Conservation (phyloP, 1,140 invertebrate species). For the Ceratoteleas bidentatus region DNA sequence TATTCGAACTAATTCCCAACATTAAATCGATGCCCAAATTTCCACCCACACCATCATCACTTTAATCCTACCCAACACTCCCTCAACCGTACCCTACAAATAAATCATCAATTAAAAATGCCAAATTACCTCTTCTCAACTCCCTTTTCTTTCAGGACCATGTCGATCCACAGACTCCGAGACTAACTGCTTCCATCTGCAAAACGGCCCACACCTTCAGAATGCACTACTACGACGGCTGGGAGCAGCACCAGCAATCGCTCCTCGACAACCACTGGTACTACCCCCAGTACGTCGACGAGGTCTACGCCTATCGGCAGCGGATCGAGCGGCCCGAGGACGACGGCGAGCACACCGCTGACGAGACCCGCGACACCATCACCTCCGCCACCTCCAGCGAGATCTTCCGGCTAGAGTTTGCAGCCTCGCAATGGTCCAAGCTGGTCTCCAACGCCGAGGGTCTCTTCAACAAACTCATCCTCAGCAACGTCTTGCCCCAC, state of each 20-base stretch:
- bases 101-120: no score
- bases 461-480: slow-evolving; percentile 87
- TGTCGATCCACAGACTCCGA: neutral
- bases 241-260: slow-evolving; percentile 73
- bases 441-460: slow-evolving; percentile 91
- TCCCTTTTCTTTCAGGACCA: neutral
- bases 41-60: no score
- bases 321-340: slow-evolving; percentile 73
- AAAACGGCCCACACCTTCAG: neutral
- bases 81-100: neutral
- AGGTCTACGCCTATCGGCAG: slow-evolving; percentile 68
- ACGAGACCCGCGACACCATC: slow-evolving; percentile 76
- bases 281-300: slow-evolving; percentile 71
- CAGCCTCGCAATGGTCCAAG: slow-evolving; percentile 90
- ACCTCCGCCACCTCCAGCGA: slow-evolving; percentile 78
- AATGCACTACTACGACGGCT: slow-evolving; percentile 72
- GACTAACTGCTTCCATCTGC: no score
- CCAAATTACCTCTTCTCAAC: neutral
- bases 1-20: no score
- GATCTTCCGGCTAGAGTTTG: slow-evolving; percentile 89
- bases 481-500: slow-evolving; percentile 84
- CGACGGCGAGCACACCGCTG: slow-evolving; percentile 73
- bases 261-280: slow-evolving; percentile 74
- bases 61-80: neutral
- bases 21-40: no score